These are phyloP conservation scores for Pygocentrus nattereri DNA, from an alignment of 2,797 vertebrate species.

Conservation along the genomic window DNA sequence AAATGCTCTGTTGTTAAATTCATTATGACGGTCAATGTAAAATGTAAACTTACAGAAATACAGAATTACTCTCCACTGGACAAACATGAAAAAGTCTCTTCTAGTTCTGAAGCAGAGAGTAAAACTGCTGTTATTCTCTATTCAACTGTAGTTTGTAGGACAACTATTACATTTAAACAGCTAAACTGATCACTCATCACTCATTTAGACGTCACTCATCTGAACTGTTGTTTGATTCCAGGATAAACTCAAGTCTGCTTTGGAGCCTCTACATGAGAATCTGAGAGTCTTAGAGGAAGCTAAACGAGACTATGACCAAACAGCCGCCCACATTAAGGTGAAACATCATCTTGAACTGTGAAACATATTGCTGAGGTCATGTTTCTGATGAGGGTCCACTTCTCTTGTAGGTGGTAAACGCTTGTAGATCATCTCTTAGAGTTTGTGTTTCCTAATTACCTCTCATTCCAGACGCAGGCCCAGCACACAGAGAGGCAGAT, in stretches of 20 bases:
- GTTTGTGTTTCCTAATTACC: not conserved
- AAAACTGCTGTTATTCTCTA: too few species aligned
- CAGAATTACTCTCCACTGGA: too few species aligned
- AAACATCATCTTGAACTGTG: not conserved
- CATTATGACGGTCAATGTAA: too few species aligned
- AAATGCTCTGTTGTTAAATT: too few species aligned
- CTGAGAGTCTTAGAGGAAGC: not conserved
- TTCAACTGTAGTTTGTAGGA: too few species aligned
- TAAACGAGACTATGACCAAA: not conserved
- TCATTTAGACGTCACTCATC: fast-evolving
- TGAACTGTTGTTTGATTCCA: not conserved
- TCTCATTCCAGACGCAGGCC: too few species aligned
- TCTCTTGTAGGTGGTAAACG: too few species aligned
- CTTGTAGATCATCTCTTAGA: not conserved
- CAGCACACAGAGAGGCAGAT: not conserved
- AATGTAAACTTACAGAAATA: too few species aligned
- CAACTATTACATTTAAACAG: too few species aligned
- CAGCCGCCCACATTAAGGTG: not conserved
- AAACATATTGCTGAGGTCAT: not conserved
- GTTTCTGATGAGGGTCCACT: not conserved
- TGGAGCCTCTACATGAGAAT: not conserved
- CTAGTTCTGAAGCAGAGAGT: too few species aligned
- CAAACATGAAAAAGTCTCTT: too few species aligned
- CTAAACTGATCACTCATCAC: not conserved
- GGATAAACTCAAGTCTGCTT: not conserved